A percentile compares a stretch with the other conserved stretches of the same genome.
These are phyloP conservation scores for Exaiptasia diaphana DNA, from an alignment of 64 coral and sea anemone genomes.

Conservation along the genomic window DNA sequence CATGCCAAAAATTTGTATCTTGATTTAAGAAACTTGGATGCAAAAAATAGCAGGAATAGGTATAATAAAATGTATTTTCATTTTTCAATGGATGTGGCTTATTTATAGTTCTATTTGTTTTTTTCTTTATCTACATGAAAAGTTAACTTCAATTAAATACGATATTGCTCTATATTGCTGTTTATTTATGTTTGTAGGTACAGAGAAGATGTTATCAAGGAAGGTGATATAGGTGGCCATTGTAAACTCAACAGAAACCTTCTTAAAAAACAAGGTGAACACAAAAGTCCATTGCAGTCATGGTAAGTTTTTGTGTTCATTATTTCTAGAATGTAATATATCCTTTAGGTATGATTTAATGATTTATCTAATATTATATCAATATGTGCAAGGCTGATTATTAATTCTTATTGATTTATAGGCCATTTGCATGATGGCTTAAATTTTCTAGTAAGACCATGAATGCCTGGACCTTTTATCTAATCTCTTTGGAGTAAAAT, in stretches of 20 bases:
- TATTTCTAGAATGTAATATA: not conserved
- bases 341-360: not conserved
- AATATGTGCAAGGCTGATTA: not conserved
- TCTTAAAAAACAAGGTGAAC: conserved; percentile 41
- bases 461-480: no score
- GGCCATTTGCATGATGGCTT: no score
- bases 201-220: conserved; percentile 72
- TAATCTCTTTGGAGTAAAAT: no score
- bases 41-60: conserved; percentile 47
- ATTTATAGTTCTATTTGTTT: not conserved
- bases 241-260: conserved; percentile 72
- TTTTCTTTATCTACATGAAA: no score
- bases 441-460: no score
- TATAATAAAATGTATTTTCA: not conserved
- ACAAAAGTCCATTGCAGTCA: conserved; percentile 83
- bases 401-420: no score
- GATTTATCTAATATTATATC: not conserved
- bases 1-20: conserved; percentile 72
- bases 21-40: conserved; percentile 60
- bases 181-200: no score
- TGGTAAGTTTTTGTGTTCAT: conserved; percentile 80
- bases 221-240: conserved; percentile 75
- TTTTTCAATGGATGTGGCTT: not conserved
- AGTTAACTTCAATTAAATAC: no score
- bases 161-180: no score